Base-by-base conservation (phyloP, 2,113 vertebrate species). In the Xenopus borealis region DNA sequence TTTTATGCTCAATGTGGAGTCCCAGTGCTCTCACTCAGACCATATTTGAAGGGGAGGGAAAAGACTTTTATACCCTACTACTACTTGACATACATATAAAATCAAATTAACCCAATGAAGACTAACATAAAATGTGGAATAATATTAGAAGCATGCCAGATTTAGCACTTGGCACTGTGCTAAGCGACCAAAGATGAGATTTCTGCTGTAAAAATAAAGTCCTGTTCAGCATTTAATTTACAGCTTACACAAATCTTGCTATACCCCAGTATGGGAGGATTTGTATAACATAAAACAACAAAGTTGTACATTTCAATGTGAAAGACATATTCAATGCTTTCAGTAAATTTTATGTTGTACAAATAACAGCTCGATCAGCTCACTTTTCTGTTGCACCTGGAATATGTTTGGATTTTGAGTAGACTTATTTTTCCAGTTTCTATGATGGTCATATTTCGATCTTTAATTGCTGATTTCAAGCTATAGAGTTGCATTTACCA, bases 21-120 rank as follows among this genome's bases (percentile, higher is more conserved):
- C 89, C 86, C 82, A 50, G 89, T 79, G 82, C 88, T 69, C 81
- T 68, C 44, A 59, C 78, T 10, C 80, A 83, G 83, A 79, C 85
- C 89, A 91, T 88, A 87, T 83, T 75, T 45, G 17, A 59, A 73
- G 23, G 61, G 88, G 91, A 91, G 61, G 88, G 91, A 92, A 93
- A 93, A 92, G 91, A 88, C 23, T 93, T 93, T 91, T 90, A 93
- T 93, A 86, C 93, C 93, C 86, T 90, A 88, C 91, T 93, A 92
- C 90, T 86, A 82, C 88, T 90, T 88, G 87, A 86, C 79, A 86
- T 77, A 81, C 20, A 86, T 82, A 87, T 84, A 88, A 88, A 90
- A 84, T 67, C 87, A 84, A 84, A 88, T 94, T 92, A 93, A 93
- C 88, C 87, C 87, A 62, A 64, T 79, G 33, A 86, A 82, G 87